Conservation (phyloP, 2,888 invertebrate genomes). For the Oligia fasciuncula region DNA sequence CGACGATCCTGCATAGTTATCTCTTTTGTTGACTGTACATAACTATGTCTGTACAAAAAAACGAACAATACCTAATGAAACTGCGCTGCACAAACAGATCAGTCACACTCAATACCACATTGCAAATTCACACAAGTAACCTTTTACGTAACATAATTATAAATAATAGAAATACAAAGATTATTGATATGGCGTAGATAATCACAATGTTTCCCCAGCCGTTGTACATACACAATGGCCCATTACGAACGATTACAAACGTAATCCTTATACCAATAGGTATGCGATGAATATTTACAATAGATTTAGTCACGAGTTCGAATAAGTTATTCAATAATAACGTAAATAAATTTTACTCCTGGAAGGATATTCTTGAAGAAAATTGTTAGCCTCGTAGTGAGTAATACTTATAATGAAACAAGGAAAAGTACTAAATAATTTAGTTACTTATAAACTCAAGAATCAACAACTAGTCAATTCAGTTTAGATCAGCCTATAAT, state of each 20-base stretch:
- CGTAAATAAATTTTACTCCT: slow-evolving; percentile 40
- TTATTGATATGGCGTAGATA: slow-evolving; percentile 62
- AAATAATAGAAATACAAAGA: slow-evolving; percentile 63
- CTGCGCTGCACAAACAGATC: slow-evolving; percentile 38
- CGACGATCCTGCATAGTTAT: no score
- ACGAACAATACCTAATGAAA: slow-evolving; percentile 6
- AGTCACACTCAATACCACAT: slow-evolving; percentile 23
- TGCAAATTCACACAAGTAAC: slow-evolving; percentile 48
- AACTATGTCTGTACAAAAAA: background rate
- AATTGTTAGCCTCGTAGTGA: slow-evolving; percentile 17
- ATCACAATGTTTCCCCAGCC: slow-evolving; percentile 74
- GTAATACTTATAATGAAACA: background rate
- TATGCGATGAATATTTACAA: slow-evolving; percentile 65
- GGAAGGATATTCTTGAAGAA: slow-evolving; percentile 32
- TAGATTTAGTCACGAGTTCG: slow-evolving; percentile 61
- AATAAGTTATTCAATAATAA: slow-evolving; percentile 50
- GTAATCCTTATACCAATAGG: slow-evolving; percentile 66
- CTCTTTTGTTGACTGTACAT: no score
- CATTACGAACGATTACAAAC: slow-evolving; percentile 73
- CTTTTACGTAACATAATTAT: slow-evolving; percentile 57
- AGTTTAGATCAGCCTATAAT: no score
- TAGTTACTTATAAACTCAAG: background rate
- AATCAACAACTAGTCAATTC: background rate
- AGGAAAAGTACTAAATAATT: background rate
- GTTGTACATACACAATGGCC: slow-evolving; percentile 76